Conservation (phyloP, 2,797 vertebrate species). For the Poecilia wingei region DNA sequence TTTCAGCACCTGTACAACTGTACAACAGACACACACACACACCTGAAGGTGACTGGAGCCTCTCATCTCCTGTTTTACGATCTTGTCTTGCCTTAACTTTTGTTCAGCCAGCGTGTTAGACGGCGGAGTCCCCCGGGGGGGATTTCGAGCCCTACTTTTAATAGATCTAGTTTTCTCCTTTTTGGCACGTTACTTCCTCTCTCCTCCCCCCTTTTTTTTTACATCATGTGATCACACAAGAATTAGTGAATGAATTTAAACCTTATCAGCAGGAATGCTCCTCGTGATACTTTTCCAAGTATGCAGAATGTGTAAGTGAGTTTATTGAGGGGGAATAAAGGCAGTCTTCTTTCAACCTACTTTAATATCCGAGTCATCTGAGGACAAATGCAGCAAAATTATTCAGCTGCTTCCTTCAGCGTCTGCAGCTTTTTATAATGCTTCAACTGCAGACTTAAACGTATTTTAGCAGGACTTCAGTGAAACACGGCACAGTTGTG, state of each 20-base stretch:
- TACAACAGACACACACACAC: conserved; percentile 12
- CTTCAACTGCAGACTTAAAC: no score
- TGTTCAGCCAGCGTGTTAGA: conserved; percentile 14
- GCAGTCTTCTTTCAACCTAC: background rate
- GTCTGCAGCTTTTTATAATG: background rate
- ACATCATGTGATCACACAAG: background rate
- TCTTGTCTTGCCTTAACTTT: conserved; percentile 18
- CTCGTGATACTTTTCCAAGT: background rate
- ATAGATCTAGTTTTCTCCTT: conserved; percentile 3
- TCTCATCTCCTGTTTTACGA: conserved; percentile 2
- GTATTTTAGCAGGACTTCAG: background rate
- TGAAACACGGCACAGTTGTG: background rate
- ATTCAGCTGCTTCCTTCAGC: background rate
- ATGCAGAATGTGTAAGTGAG: conserved; percentile 5
- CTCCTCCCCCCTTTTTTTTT: background rate
- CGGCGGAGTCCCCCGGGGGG: background rate
- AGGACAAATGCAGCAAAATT: background rate
- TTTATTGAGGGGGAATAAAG: background rate
- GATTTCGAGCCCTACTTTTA: conserved; percentile 7
- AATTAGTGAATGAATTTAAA: conserved; percentile 6
- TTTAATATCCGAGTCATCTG: conserved; percentile 1
- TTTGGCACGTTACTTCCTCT: background rate
- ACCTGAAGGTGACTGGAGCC: conserved; percentile 32
- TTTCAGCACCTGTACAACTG: conserved; percentile 21
- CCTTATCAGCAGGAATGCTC: background rate